Percentiles rank a stretch among this genome's conserved stretches.
Conservation (phyloP, 2,797 vertebrate species). For the Etheostoma perlongum region DNA sequence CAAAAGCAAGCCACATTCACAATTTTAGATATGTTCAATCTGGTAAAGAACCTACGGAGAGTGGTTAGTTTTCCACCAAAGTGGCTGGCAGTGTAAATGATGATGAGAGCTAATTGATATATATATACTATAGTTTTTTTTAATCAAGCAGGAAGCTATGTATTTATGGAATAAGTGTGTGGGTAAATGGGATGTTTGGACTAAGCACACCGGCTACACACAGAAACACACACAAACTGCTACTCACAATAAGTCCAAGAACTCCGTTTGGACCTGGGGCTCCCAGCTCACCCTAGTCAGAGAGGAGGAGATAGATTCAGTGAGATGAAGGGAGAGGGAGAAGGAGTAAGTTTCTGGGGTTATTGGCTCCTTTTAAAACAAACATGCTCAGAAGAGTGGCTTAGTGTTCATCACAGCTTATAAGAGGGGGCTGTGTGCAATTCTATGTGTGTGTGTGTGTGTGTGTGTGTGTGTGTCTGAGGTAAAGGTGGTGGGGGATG, state of each 20-base stretch:
- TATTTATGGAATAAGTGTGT: constrained; percentile 31
- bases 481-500: constrained; percentile 56
- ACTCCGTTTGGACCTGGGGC: constrained; percentile 95
- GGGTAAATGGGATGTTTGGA: constrained; percentile 20
- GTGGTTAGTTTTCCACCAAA: constrained; percentile 34
- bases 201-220: background rate
- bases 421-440: constrained; percentile 72
- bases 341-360: constrained; percentile 76
- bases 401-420: constrained; percentile 79
- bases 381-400: constrained; percentile 81
- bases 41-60: constrained; percentile 1
- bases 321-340: constrained; percentile 69
- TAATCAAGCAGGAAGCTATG: constrained; percentile 26
- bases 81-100: constrained; percentile 24
- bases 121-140: constrained; percentile 7
- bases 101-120: constrained; percentile 29
- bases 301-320: constrained; percentile 71
- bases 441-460: constrained; percentile 35
- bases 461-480: constrained; percentile 31
- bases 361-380: constrained; percentile 79
- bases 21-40: constrained; percentile 39
- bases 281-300: constrained; percentile 92
- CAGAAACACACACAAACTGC: constrained; percentile 31
- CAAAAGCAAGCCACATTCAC: constrained; percentile 1
- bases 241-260: constrained; percentile 96